A percentile compares a stretch with the other conserved stretches of the same genome.
Evolutionary conservation across 2,888 invertebrate genomes (phyloP).

Genomic region (Embidobia sp.): DNA sequence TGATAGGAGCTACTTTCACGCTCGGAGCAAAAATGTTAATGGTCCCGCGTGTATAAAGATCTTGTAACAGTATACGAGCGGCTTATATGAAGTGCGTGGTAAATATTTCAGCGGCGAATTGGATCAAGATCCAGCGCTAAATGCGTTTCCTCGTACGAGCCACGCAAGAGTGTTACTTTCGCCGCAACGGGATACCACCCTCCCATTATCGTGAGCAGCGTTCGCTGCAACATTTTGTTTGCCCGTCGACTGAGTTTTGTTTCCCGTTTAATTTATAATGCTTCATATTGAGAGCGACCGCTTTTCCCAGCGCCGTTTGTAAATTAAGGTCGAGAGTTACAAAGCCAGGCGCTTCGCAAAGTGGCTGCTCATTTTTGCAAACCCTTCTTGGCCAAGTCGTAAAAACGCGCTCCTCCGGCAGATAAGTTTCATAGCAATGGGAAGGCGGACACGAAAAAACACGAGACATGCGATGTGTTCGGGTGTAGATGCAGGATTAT

Average conservation of each 20-base stretch:
- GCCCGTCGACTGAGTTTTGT: constrained; percentile 31
- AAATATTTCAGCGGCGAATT: constrained; percentile 54
- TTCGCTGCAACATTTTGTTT: constrained; percentile 44
- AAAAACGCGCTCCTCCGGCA: neutral
- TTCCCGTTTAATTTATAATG: constrained; percentile 43
- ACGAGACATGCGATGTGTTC: constrained; percentile 17
- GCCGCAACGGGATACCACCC: constrained; percentile 45
- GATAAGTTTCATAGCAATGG: constrained; percentile 3
- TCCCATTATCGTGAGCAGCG: constrained; percentile 35
- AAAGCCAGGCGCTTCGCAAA: constrained; percentile 25
- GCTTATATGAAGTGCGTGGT: constrained; percentile 44
- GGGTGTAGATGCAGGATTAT: constrained; percentile 24
- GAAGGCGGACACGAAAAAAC: constrained; percentile 1
- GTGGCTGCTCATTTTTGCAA: constrained; percentile 7
- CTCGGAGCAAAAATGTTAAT: constrained; percentile 20
- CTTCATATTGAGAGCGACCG: constrained; percentile 20
- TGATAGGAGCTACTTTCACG: constrained; percentile 19
- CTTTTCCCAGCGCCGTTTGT: constrained; percentile 4
- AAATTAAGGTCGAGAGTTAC: constrained; percentile 38
- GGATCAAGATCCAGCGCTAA: constrained; percentile 52
- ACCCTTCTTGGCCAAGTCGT: neutral
- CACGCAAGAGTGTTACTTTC: constrained; percentile 39
- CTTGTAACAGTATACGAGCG: constrained; percentile 23
- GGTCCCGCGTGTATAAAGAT: constrained; percentile 32
- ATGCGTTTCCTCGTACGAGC: constrained; percentile 45